These are phyloP conservation scores for Drosophila histrio DNA, from an alignment of 2,888 invertebrate genomes.

Conservation along the genomic window DNA sequence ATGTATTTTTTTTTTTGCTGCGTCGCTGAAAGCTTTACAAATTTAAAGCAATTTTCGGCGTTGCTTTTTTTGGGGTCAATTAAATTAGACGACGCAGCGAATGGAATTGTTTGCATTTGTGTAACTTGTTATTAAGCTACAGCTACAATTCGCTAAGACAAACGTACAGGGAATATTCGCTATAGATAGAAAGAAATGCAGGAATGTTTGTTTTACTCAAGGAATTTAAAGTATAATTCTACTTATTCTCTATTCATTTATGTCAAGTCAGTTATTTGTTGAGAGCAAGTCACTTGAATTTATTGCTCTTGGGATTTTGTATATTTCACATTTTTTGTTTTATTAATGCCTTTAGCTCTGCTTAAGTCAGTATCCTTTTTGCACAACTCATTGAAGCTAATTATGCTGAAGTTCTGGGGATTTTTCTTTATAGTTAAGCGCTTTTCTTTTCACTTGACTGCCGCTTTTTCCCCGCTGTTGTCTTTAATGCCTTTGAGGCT, in stretches of 20 bases:
- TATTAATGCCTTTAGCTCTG: not conserved
- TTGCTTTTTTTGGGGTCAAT: slow-evolving; percentile 71
- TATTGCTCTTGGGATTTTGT: slow-evolving; percentile 8
- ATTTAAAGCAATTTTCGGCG: slow-evolving; percentile 64
- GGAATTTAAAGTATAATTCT: not conserved
- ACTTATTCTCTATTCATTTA: not conserved
- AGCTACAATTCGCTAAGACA: not conserved
- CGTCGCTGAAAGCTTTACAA: slow-evolving; percentile 55
- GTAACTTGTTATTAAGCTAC: not conserved
- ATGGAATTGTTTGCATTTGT: slow-evolving; percentile 14
- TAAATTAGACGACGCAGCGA: slow-evolving; percentile 48
- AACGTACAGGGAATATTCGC: not conserved
- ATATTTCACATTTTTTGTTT: not conserved
- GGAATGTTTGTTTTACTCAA: not conserved
- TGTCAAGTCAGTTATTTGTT: not conserved
- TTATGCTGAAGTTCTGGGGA: slow-evolving; percentile 21
- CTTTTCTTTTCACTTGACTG: slow-evolving; percentile 14
- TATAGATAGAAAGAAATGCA: not conserved
- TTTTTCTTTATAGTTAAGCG: not conserved
- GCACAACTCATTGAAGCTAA: slow-evolving; percentile 28
- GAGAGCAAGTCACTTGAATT: not conserved
- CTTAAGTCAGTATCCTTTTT: slow-evolving; percentile 9
- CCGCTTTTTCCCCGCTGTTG: not conserved
- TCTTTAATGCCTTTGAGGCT: slow-evolving; percentile 11
- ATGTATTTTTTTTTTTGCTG: slow-evolving; percentile 9